phyloP scores from a whole-genome alignment of 1,140 invertebrate genomes.

The Diorhabda sublineata region DNA sequence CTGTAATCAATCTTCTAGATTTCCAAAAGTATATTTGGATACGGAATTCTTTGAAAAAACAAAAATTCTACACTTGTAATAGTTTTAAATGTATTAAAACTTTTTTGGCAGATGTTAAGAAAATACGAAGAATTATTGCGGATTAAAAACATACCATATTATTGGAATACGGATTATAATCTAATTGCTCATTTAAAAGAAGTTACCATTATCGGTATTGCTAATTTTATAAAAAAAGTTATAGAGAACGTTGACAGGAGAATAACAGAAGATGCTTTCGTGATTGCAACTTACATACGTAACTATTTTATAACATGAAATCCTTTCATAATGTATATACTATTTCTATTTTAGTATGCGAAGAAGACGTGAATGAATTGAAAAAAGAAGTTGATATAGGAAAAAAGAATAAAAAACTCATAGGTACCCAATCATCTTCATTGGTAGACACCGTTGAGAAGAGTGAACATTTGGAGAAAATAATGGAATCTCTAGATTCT shows the following conservation, averaged over 20 bases:
- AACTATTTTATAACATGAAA: slow-evolving; percentile 15
- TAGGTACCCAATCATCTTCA: neutral
- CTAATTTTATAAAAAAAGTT: slow-evolving; percentile 20
- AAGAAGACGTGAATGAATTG: slow-evolving; percentile 17
- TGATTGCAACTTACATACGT: slow-evolving; percentile 31
- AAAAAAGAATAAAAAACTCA: slow-evolving; percentile 16
- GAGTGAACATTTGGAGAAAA: neutral
- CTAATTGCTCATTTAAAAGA: slow-evolving; percentile 32
- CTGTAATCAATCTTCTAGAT: too few relatives aligned
- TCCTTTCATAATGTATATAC: slow-evolving; percentile 2
- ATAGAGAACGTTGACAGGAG: slow-evolving; percentile 24
- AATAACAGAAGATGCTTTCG: slow-evolving; percentile 21
- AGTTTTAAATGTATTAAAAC: neutral
- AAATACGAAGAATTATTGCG: slow-evolving; percentile 43
- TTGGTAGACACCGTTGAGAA: neutral
- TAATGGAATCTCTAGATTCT: neutral
- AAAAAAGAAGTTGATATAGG: slow-evolving; percentile 15
- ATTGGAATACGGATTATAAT: slow-evolving; percentile 49
- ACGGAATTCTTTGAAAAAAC: too few relatives aligned
- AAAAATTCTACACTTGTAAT: too few relatives aligned
- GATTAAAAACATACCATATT: slow-evolving; percentile 48
- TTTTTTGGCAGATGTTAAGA: slow-evolving; percentile 45
- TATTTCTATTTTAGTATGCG: slow-evolving; percentile 21
- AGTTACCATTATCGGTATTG: slow-evolving; percentile 14
- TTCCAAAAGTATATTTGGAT: too few relatives aligned